A percentile compares a stretch with the other conserved stretches of the same genome.
These are phyloP conservation scores for Euclidia mi DNA, from an alignment of 2,888 invertebrate species.

Conservation along the genomic window DNA sequence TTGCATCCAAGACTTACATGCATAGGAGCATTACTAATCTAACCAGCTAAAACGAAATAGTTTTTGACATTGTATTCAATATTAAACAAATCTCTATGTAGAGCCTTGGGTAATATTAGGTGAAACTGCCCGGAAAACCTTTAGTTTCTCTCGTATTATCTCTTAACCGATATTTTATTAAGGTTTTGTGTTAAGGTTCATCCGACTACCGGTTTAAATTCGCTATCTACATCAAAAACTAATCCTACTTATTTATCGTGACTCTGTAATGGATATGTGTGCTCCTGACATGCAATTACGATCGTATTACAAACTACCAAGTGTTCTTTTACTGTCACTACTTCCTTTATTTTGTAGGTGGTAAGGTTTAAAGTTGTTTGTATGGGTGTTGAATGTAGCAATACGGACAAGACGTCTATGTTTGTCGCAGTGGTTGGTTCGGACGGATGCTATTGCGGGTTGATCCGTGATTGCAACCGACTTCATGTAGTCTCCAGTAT, in stretches of 20 bases:
- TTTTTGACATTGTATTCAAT: too few species aligned
- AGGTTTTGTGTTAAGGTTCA: background rate
- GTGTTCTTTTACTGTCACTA: background rate
- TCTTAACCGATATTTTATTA: too few species aligned
- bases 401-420: slow-evolving; percentile 30
- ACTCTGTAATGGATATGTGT: slow-evolving; percentile 59
- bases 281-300: slow-evolving; percentile 68
- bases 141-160: too few species aligned
- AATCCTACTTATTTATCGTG: slow-evolving; percentile 51
- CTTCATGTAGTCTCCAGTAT: background rate
- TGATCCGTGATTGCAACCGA: slow-evolving; percentile 35
- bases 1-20: too few species aligned
- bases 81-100: too few species aligned
- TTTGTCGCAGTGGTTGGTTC: slow-evolving; percentile 38
- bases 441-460: slow-evolving; percentile 41
- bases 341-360: background rate
- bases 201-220: slow-evolving; percentile 10
- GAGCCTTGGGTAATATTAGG: too few species aligned
- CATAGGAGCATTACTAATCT: too few species aligned
- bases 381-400: background rate
- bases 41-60: too few species aligned
- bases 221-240: slow-evolving; percentile 34
- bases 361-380: slow-evolving; percentile 23
- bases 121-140: too few species aligned
- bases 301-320: slow-evolving; percentile 47